These are phyloP conservation scores for Cyaniris semiargus DNA, from an alignment of 2,888 invertebrate species.

Conservation along the genomic window DNA sequence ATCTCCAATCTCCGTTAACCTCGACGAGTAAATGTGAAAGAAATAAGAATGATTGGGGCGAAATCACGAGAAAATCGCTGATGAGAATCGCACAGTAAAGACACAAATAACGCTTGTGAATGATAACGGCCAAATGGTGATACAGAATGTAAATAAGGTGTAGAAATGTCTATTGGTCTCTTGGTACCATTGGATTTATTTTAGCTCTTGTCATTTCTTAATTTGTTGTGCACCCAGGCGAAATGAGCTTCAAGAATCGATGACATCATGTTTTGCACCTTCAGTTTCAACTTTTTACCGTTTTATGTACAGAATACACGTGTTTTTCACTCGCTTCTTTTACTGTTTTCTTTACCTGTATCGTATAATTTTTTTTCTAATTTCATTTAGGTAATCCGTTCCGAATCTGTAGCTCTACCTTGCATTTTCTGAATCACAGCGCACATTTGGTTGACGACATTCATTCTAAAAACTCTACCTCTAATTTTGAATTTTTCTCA, in stretches of 20 bases:
- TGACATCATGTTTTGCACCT: not conserved
- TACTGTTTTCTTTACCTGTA: not conserved
- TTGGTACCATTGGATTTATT: not conserved
- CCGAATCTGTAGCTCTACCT: too few relatives aligned
- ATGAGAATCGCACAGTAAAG: not conserved
- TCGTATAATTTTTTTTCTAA: too few relatives aligned
- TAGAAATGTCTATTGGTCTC: not conserved
- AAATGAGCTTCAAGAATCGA: not conserved
- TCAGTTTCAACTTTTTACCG: not conserved
- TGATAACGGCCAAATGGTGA: not conserved
- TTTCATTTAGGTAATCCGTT: too few relatives aligned
- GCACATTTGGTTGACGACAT: not conserved
- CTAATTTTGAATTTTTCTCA: not conserved
- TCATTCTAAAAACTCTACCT: not conserved
- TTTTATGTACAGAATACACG: not conserved
- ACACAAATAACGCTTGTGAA: not conserved
- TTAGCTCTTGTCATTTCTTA: not conserved
- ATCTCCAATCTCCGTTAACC: constrained; percentile 10
- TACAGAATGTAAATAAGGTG: not conserved
- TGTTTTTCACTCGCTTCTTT: too few relatives aligned
- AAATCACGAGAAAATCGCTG: constrained; percentile 7
- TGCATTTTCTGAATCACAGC: not conserved
- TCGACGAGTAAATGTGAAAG: not conserved
- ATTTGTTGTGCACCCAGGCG: too few relatives aligned
- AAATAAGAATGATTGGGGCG: constrained; percentile 6